Evolutionary conservation across 2,797 vertebrate genomes (phyloP).

Genomic region (Chrysocyon brachyurus): DNA sequence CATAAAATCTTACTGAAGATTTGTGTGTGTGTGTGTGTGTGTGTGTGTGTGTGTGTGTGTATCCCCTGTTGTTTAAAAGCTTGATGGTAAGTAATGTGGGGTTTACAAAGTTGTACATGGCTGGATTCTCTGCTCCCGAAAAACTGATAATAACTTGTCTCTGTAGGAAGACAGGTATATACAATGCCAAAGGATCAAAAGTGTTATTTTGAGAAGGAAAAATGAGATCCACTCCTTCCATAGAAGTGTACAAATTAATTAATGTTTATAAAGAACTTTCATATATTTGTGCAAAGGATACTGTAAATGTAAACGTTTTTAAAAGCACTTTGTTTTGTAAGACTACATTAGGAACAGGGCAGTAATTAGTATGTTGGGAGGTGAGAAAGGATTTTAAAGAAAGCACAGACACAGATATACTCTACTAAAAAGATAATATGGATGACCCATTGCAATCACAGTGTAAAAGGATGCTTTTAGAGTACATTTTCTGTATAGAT

Average conservation of each 20-base stretch:
- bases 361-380: constrained; percentile 13
- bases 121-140: not conserved
- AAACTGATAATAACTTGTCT: not conserved
- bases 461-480: not conserved
- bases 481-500: not conserved
- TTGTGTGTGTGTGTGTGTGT: not conserved
- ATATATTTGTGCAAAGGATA: constrained; percentile 10
- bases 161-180: not conserved
- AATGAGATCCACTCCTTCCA: not conserved
- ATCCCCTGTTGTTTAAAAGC: not conserved
- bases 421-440: not conserved
- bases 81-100: not conserved
- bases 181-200: not conserved
- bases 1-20: not conserved
- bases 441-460: not conserved
- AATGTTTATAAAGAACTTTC: constrained; percentile 28
- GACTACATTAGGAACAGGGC: constrained; percentile 6
- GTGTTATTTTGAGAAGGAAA: constrained; percentile 44
- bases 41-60: not conserved
- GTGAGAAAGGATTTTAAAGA: constrained; percentile 25
- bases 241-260: constrained; percentile 46
- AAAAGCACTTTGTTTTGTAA: constrained; percentile 16
- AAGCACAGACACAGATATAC: not conserved
- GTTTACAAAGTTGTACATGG: not conserved
- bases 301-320: constrained; percentile 34